phyloP scores from a whole-genome alignment of 2,888 invertebrate species.

The Ormyrus rosae region DNA sequence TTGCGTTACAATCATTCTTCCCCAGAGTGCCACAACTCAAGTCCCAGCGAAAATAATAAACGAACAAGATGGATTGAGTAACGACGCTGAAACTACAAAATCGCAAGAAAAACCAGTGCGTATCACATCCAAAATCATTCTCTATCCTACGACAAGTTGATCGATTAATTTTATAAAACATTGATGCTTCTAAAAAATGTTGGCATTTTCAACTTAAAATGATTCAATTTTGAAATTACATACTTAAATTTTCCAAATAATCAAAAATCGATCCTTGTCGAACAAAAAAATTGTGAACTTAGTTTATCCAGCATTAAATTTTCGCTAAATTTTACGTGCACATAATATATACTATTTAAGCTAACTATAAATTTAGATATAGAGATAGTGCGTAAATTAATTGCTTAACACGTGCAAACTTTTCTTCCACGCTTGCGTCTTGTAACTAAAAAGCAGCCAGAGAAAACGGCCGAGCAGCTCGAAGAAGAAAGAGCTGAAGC shows the following conservation, averaged over 20 bases:
- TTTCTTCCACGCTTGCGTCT: constrained; percentile 39
- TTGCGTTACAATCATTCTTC: constrained; percentile 28
- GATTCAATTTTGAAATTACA: background rate
- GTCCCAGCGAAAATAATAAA: constrained; percentile 18
- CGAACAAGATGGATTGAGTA: constrained; percentile 30
- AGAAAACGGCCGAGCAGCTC: constrained; percentile 74
- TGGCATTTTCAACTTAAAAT: constrained; percentile 1
- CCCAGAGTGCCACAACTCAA: constrained; percentile 35
- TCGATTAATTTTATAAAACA: constrained; percentile 30
- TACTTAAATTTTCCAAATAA: too few species aligned
- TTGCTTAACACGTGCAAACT: constrained; percentile 36
- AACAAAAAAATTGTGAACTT: too few species aligned
- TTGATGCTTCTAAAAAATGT: background rate
- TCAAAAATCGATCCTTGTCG: background rate
- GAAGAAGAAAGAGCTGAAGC: constrained; percentile 76
- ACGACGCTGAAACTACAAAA: constrained; percentile 29
- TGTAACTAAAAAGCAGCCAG: constrained; percentile 62
- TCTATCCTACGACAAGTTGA: constrained; percentile 2
- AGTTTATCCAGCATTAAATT: background rate
- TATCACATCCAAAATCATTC: constrained; percentile 34
- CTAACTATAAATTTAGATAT: constrained; percentile 2
- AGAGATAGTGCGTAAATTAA: constrained; percentile 17
- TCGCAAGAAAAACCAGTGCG: constrained; percentile 54
- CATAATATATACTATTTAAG: constrained; percentile 21
- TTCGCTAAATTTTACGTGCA: constrained; percentile 23